Evolutionary conservation across 1,140 invertebrate genomes (phyloP), one percentile per base, ranked within the genome.

Genomic region (Brachionus manjavacas): DNA sequence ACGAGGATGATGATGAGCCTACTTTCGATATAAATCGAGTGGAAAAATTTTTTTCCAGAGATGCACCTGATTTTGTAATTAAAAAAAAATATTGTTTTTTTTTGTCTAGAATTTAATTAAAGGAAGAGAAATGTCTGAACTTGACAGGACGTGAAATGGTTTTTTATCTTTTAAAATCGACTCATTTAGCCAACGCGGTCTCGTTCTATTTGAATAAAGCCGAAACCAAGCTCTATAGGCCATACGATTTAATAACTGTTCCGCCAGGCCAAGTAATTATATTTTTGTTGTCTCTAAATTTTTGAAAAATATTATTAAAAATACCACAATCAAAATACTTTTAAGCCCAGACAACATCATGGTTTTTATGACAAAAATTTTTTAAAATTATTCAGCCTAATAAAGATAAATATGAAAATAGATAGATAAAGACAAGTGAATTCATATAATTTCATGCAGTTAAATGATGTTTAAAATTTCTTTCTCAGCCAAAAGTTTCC

Each of bases 191-290:
- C 16, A 35, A 68, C 11, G 39, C 64, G 12, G 35, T 41, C 8
- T 81, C 79, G 0, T 81, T 81, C 20, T 81, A 81, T 46, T 16
- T 81, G 0, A 81, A 81, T 9, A 41, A 14, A 35, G 16, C 46
- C 1, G 49, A 68, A 6, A 23, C 52, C 1, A 60, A 68, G 52
- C n/a, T 64, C 20, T 81, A 64, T 35, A 8, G 52, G 31, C 79
- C 79, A 3, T 81, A 81, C 35, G 79, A 81, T 81, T n/a, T 81
- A n/a, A 46, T 64, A 11, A 81, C 79, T 28, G 79, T 81, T 43
- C 79, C 79, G 1, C 23, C 12, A 3, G 55, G 55, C 55, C 41
- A 78, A 39, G 74, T 78, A 78, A 35, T 35, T 35, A 35, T 35
- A 6, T 35, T 35, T 35, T 35, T 35, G 6, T 35, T 35, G 0